These are phyloP conservation scores for Procambarus clarkii DNA, from an alignment of 1,140 invertebrate genomes.

Conservation along the genomic window DNA sequence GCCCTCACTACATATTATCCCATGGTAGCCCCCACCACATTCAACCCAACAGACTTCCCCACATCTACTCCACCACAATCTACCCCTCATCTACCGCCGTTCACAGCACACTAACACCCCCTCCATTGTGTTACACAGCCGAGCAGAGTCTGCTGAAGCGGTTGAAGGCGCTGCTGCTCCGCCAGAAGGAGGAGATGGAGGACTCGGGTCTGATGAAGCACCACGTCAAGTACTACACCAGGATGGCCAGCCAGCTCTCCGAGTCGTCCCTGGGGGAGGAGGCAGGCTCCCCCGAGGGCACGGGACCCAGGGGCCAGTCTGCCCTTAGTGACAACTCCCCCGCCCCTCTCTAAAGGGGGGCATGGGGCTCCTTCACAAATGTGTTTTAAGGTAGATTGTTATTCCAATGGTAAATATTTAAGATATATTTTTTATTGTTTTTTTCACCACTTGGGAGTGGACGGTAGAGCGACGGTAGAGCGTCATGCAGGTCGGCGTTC, in stretches of 20 bases:
- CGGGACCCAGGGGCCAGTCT: background rate
- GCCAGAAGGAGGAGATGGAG: conserved; percentile 63
- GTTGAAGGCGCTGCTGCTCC: conserved; percentile 37
- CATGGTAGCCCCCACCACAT: too few relatives aligned
- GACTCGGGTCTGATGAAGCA: conserved; percentile 74
- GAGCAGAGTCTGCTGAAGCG: conserved; percentile 48
- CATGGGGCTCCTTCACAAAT: too few relatives aligned
- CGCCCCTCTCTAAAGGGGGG: background rate
- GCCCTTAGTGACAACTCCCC: background rate
- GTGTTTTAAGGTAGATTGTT: too few relatives aligned
- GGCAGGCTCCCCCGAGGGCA: background rate
- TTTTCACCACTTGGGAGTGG: too few relatives aligned
- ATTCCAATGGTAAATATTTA: too few relatives aligned
- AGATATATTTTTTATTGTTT: too few relatives aligned
- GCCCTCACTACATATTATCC: too few relatives aligned
- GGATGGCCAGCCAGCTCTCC: conserved; percentile 73
- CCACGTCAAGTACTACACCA: conserved; percentile 74
- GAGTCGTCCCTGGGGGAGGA: conserved; percentile 59
- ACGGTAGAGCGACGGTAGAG: too few relatives aligned
- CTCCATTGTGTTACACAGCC: conserved; percentile 17
- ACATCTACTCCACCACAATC: background rate
- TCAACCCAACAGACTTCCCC: too few relatives aligned
- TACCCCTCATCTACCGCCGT: background rate
- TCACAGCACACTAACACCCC: too few relatives aligned
- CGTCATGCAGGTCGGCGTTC: too few relatives aligned